Percentiles rank a stretch among this genome's conserved stretches.
These are phyloP conservation scores for Leptopilina clavipes DNA, from an alignment of 1,140 invertebrate genomes.

Conservation along the genomic window DNA sequence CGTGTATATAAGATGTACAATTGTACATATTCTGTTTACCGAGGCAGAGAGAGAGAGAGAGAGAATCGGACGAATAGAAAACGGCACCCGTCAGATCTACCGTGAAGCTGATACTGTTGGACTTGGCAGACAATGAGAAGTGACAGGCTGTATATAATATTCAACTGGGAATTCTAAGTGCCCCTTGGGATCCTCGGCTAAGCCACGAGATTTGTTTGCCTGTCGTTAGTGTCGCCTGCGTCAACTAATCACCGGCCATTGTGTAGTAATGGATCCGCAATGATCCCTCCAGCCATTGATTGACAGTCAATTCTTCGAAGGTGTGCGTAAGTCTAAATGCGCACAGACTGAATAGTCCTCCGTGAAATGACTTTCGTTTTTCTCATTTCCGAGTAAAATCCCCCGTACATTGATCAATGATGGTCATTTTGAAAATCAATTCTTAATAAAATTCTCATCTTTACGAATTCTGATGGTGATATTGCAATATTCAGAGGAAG, in stretches of 20 bases:
- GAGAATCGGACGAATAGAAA: background rate
- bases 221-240: conserved; percentile 63
- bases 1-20: background rate
- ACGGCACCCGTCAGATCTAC: conserved; percentile 18
- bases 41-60: background rate
- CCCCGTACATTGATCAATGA: too few relatives aligned
- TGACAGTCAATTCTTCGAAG: conserved; percentile 53
- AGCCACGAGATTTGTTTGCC: conserved; percentile 69
- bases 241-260: conserved; percentile 66
- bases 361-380: conserved; percentile 12
- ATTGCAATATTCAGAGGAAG: too few relatives aligned
- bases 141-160: conserved; percentile 61
- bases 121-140: conserved; percentile 50
- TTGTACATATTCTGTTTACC: background rate
- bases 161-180: conserved; percentile 58
- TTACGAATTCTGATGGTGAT: too few relatives aligned
- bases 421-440: too few relatives aligned
- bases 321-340: conserved; percentile 33
- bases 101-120: conserved; percentile 29
- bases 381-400: background rate
- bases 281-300: conserved; percentile 48
- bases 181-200: conserved; percentile 62
- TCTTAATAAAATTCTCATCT: too few relatives aligned
- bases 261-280: conserved; percentile 66
- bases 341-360: conserved; percentile 5